These are phyloP conservation scores for Ectemnius cavifrons DNA, from an alignment of 2,888 invertebrate species.

Conservation along the genomic window DNA sequence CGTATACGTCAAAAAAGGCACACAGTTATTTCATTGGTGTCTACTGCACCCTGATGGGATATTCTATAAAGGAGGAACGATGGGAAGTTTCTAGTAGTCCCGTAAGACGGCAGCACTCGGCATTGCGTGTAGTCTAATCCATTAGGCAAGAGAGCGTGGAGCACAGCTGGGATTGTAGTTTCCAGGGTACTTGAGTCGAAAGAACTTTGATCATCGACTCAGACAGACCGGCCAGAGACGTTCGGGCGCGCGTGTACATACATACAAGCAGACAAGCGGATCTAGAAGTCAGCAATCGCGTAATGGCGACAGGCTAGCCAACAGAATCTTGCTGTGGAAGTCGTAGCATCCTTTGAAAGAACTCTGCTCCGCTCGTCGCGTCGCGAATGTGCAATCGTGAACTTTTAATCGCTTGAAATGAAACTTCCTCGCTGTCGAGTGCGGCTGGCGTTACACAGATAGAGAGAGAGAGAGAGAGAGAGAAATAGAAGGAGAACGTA, in stretches of 20 bases:
- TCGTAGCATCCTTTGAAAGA: conserved; percentile 7
- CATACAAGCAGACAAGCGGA: too few species aligned
- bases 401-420: conserved; percentile 35
- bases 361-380: conserved; percentile 3
- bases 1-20: too few species aligned
- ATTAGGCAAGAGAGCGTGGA: conserved; percentile 7
- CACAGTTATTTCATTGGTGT: too few species aligned
- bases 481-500: too few species aligned
- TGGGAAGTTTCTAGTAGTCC: too few species aligned
- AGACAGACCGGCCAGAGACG: conserved; percentile 9
- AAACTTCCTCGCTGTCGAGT: conserved; percentile 3
- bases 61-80: too few species aligned
- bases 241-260: too few species aligned
- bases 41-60: too few species aligned
- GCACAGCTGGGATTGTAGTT: conserved; percentile 23
- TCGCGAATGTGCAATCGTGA: conserved; percentile 5
- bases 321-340: conserved; percentile 20
- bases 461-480: too few species aligned
- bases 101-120: too few species aligned
- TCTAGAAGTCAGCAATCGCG: conserved; percentile 37
- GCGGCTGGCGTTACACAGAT: too few species aligned
- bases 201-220: conserved; percentile 40
- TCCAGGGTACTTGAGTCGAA: conserved; percentile 26
- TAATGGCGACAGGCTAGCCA: conserved; percentile 30
- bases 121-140: conserved; percentile 34